Conservation (phyloP, 2,797 vertebrate genomes). For the Heterohyrax brucei region DNA sequence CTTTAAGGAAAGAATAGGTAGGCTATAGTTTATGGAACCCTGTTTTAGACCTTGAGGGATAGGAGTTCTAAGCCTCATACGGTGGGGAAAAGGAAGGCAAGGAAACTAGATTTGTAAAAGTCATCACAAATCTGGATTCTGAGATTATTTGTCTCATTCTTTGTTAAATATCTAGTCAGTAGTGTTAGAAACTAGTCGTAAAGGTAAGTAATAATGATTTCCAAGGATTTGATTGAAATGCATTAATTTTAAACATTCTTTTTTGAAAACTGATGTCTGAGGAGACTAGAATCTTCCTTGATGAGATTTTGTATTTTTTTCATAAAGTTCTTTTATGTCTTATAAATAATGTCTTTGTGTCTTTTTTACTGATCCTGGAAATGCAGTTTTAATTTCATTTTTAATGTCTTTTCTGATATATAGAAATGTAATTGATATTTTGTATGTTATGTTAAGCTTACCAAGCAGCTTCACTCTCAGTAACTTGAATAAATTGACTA, state of each 20-base stretch:
- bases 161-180: neutral
- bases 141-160: conserved; percentile 12
- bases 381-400: conserved; percentile 41
- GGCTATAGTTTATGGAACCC: neutral
- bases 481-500: neutral
- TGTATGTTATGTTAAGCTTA: conserved; percentile 32
- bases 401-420: neutral
- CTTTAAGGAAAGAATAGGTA: conserved; percentile 13
- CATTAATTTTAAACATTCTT: neutral
- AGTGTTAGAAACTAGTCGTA: conserved; percentile 31
- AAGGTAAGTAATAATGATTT: conserved; percentile 8
- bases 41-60: neutral
- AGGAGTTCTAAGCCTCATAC: neutral
- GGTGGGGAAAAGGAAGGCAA: neutral
- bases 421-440: neutral
- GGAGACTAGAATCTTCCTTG: neutral
- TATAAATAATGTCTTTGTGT: neutral
- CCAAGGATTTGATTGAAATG: conserved; percentile 14
- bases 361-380: conserved; percentile 21
- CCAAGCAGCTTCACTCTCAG: neutral
- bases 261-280: neutral
- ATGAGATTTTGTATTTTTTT: conserved; percentile 11
- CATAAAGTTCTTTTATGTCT: conserved; percentile 4
- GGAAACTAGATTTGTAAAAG: neutral
- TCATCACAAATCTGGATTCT: conserved; percentile 29